Base-by-base conservation (phyloP, 2,888 invertebrate species). In the Nymphalis c-album region DNA sequence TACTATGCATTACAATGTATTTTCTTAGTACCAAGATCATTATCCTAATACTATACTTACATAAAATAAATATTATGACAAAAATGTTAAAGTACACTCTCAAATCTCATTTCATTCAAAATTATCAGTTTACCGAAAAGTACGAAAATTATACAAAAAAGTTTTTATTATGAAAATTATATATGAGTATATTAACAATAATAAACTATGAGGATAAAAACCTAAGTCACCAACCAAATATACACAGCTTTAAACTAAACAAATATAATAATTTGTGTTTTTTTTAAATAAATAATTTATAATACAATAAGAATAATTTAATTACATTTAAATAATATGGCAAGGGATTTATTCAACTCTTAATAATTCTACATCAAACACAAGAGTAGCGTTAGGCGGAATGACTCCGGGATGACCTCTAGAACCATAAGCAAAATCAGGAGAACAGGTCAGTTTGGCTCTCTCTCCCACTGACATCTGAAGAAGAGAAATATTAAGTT, bases 331-430 rank as follows among this genome's bases (percentile, higher is more conserved):
- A 55, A 63, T 35, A 60, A 40, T 57, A 64, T 63, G 51, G 63
- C 60, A 68, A 64, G 55, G 45, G 55, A 35, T 67, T 86, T 94
- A 95, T 92, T 98, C 97, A 83, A 98, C 96, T 89, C 95, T 95
- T 78, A 99, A 90, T 72, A 99, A 94, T 90, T 99, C 98, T 77
- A 99, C 99, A 84, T 99, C 99, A 88, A 99, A 99, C 81, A 97
- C 95, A 71, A 99, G 94, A 55, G 96, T 96, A 51, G 98, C 93
- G 90, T 99, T 98, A 71, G 98, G 97, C 78, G 99, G 99, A 82
- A 99, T 99, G 82, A 97, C 95, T 80, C 98, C 98, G 61, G 98
- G 98, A 84, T 98, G 97, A 17, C 98, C 98, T 82, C 95, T 94
- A 59, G 96, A 93, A 45, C 99, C 99, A 85, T 99, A 99, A 45